Conservation (phyloP, 1,140 invertebrate species). For the Drosophila auraria region DNA sequence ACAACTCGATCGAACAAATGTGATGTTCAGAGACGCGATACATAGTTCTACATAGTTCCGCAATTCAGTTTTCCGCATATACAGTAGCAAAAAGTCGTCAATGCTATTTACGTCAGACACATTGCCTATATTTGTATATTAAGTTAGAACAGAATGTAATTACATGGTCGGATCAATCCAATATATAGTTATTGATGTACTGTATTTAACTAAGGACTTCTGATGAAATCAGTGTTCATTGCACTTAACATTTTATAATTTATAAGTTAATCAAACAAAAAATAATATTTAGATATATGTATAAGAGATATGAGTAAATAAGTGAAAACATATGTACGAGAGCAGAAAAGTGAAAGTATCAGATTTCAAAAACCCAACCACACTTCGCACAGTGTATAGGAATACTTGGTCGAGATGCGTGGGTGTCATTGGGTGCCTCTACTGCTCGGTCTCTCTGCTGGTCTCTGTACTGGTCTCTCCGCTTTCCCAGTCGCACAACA, state of each 20-base stretch:
- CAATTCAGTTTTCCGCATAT: neutral
- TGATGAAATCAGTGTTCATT: too few species aligned
- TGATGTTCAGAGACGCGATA: neutral
- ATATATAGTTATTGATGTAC: too few species aligned
- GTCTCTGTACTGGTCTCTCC: conserved; percentile 9
- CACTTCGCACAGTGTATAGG: conserved; percentile 11
- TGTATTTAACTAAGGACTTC: too few species aligned
- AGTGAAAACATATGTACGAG: too few species aligned
- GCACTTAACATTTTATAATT: too few species aligned
- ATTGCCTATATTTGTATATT: neutral
- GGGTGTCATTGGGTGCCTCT: conserved; percentile 31
- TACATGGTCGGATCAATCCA: neutral
- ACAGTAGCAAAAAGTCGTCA: neutral
- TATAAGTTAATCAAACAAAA: too few species aligned
- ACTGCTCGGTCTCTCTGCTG: conserved; percentile 11
- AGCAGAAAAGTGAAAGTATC: too few species aligned
- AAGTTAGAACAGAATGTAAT: neutral
- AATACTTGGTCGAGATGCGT: conserved; percentile 30
- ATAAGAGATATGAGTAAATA: too few species aligned
- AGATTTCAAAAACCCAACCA: too few species aligned
- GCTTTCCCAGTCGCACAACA: conserved; percentile 37
- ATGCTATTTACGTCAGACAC: neutral
- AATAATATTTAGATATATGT: too few species aligned
- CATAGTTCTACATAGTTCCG: neutral
- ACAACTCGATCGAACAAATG: neutral